Conservation (phyloP, 2,888 invertebrate species). For the Therioaphis trifolii region DNA sequence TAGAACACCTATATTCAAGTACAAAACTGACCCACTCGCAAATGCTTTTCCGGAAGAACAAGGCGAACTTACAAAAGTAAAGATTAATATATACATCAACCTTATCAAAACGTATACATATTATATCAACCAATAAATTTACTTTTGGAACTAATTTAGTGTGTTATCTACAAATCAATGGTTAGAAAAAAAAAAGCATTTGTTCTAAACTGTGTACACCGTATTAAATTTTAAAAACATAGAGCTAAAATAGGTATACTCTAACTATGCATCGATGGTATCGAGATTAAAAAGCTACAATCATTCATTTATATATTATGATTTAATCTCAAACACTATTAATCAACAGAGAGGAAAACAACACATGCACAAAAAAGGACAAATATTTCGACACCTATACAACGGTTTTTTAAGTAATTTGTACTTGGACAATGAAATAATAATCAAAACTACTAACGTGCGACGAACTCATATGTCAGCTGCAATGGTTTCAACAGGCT, state of each 20-base stretch:
- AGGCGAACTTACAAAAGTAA: slow-evolving; percentile 7
- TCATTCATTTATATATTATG: not conserved
- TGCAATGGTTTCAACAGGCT: slow-evolving; percentile 69
- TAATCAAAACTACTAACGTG: slow-evolving; percentile 65
- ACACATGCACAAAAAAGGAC: slow-evolving; percentile 81
- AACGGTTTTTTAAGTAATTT: slow-evolving; percentile 72
- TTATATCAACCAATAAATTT: no score
- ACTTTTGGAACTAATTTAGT: no score
- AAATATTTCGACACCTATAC: slow-evolving; percentile 81
- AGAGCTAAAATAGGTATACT: no score
- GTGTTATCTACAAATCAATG: no score
- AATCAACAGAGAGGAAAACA: slow-evolving; percentile 75
- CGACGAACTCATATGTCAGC: slow-evolving; percentile 64
- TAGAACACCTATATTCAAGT: not conserved
- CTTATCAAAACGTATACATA: no score
- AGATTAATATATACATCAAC: no score
- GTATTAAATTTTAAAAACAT: no score
- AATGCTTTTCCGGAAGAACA: slow-evolving; percentile 28
- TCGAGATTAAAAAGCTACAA: not conserved
- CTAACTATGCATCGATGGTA: no score
- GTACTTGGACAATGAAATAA: slow-evolving; percentile 74
- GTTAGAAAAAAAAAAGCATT: no score
- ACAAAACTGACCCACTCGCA: not conserved
- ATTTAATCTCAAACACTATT: not conserved
- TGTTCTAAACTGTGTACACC: no score